phyloP scores from a whole-genome alignment of 2,888 invertebrate genomes.

The Caradrina kadenii region DNA sequence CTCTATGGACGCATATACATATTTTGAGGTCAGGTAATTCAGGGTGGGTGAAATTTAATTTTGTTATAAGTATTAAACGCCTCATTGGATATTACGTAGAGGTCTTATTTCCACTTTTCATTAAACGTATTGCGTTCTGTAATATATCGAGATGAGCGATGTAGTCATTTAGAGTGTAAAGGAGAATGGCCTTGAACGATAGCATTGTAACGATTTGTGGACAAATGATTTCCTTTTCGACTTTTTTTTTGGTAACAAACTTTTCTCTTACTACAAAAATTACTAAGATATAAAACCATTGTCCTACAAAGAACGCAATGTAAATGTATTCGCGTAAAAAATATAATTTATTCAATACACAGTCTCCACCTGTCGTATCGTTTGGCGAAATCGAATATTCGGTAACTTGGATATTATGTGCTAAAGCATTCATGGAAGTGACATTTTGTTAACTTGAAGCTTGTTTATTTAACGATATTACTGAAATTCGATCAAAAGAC shows the following conservation, averaged over 20 bases:
- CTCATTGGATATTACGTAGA: constrained; percentile 5
- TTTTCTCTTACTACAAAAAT: not conserved
- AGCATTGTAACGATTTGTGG: too few relatives aligned
- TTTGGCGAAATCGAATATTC: constrained; percentile 62
- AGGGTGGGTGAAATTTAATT: constrained; percentile 47
- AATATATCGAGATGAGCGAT: too few relatives aligned
- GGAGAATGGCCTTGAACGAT: too few relatives aligned
- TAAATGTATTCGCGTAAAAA: constrained; percentile 39
- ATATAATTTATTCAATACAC: constrained; percentile 69
- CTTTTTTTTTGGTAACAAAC: not conserved
- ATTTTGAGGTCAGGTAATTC: constrained; percentile 48
- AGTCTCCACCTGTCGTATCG: constrained; percentile 63
- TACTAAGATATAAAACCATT: not conserved
- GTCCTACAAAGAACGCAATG: constrained; percentile 11
- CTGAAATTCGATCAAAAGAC: not conserved
- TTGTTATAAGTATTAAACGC: constrained; percentile 40
- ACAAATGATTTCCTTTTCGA: too few relatives aligned
- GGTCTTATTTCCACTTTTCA: not conserved
- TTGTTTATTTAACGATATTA: not conserved
- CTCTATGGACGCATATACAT: constrained; percentile 32
- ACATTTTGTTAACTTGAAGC: constrained; percentile 32
- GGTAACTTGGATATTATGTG: constrained; percentile 58
- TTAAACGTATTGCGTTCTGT: not conserved
- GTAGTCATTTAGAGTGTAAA: too few relatives aligned
- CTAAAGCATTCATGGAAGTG: constrained; percentile 64